Base-by-base conservation (phyloP, 2,797 vertebrate genomes). In the Thamnophis elegans region DNA sequence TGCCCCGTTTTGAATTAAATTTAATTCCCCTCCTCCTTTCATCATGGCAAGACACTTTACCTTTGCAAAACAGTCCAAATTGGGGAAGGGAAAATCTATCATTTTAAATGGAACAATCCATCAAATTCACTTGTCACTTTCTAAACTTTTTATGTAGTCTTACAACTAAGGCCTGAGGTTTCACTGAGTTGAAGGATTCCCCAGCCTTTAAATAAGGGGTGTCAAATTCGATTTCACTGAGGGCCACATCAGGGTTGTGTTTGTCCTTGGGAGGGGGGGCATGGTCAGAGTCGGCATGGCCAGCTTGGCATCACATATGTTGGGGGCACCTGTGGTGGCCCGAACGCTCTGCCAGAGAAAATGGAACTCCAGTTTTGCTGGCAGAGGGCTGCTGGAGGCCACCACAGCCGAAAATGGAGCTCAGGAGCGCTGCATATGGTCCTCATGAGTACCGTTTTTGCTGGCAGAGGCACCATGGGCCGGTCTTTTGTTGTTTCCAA, bases 401-500 rank as follows among this genome's bases (percentile, higher is more conserved):
- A 10, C 22, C 58, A 25, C 22, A 59, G 58, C 58, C 0, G 22
- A 60, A 60, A 60, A 60, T 0, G 1, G 22, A 3, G 22, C 58
- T 60, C 8, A 9, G 22, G 8, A 25, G 22, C 1, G 6, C 58
- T 25, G 8, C 2, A 0, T 0, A 0, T 59, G 20, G 22, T 59
- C 58, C 58, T 25, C 5, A 6, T 2, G 0, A 59, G 20, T 0
- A 2, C 22, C 8, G 0, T 59, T 59, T 59, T 59, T 6, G 1
- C 22, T 25, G 2, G 8, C 59, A 60, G 25, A 60, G 59, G 59
- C 9, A 26, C 25, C 9, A 9, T 3, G 3, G 2, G 25, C 25
- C 0, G 1, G 25, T 60, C 59, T 22, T 60, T 60, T 10, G 3
- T 22, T 60, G 59, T 60, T 60, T 60, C 59, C 59, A 60, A 26